Conservation (phyloP, 2,797 vertebrate species). For the Microcaecilia unicolor region DNA sequence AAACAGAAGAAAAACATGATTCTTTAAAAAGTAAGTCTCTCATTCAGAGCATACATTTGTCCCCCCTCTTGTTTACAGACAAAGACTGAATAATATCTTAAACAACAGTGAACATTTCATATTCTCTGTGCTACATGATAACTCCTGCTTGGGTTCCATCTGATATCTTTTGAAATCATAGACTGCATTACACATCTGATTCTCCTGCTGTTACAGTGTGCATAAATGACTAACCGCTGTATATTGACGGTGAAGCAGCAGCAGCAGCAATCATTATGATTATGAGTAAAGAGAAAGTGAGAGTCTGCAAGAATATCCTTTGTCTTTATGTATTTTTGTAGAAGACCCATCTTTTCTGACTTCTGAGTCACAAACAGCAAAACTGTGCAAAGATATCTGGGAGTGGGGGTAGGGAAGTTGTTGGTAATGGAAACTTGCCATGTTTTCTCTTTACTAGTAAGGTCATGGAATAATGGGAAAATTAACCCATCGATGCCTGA, state of each 20-base stretch:
- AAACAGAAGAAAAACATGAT: no score
- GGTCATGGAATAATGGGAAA: slow-evolving; percentile 1
- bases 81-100: background rate
- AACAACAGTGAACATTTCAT: no score
- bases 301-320: background rate
- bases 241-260: background rate
- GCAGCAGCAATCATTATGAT: background rate
- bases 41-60: background rate
- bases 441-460: slow-evolving; percentile 12
- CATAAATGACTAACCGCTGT: no score
- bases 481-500: no score
- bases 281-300: background rate
- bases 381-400: background rate
- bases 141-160: background rate
- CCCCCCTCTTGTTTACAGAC: slow-evolving; percentile 1
- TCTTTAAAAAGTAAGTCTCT: no score
- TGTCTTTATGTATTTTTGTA: fast-evolving
- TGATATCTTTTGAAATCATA: background rate
- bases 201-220: background rate
- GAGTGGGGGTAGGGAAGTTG: background rate
- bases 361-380: slow-evolving; percentile 7
- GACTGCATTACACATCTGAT: background rate
- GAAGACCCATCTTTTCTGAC: background rate
- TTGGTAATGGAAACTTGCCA: slow-evolving; percentile 2
- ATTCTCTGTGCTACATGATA: no score